Base-by-base conservation (phyloP, 2,797 vertebrate genomes). In the Neosilurus mollespiculum region DNA sequence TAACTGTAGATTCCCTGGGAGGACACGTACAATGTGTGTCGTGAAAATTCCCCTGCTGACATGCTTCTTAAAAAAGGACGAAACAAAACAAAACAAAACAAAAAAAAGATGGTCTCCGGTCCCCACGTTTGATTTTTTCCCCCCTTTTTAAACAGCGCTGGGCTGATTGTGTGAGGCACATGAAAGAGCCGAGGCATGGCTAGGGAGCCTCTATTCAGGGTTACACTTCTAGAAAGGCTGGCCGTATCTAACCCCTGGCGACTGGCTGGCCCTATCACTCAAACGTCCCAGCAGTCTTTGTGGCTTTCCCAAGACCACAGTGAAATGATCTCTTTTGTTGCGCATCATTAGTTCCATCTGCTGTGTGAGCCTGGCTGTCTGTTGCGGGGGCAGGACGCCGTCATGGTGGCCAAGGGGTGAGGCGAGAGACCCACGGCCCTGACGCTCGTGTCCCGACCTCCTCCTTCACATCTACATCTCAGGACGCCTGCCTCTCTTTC, bases 331-430 rank as follows among this genome's bases (percentile, higher is more conserved):
- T 95, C 94, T 94, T 96, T 96, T 95, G 94, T 94, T 94, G 93
- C 95, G 95, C 94, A 95, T 95, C 95, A 95, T 96, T 96, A 95
- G 95, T 95, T 93, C 95, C 95, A 96, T 96, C 95, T 96, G 96
- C 95, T 95, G 93, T 90, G 91, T 92, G 91, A 86, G 83, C 91
- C 90, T 90, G 90, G 91, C 91, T 93, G 92, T 94, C 93, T 95
- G 69, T 94, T 95, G 91, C 87, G 90, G 90, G 90, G 93, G 91
- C 92, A 92, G 90, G 93, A 91, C 90, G 91, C 37, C 91, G 92
- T 94, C 93, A 94, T 93, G 95, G 93, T 94, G 93, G 93, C 94
- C 92, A 93, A 91, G 94, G 61, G 91, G 84, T 88, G 90, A 93
- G 86, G 89, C 89, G 91, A 92, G 92, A 91, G 85, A 79, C 92